Percentiles rank a stretch among this genome's conserved stretches.
phyloP scores from a whole-genome alignment of 64 coral and sea anemone genomes.

The Montipora capricornis region DNA sequence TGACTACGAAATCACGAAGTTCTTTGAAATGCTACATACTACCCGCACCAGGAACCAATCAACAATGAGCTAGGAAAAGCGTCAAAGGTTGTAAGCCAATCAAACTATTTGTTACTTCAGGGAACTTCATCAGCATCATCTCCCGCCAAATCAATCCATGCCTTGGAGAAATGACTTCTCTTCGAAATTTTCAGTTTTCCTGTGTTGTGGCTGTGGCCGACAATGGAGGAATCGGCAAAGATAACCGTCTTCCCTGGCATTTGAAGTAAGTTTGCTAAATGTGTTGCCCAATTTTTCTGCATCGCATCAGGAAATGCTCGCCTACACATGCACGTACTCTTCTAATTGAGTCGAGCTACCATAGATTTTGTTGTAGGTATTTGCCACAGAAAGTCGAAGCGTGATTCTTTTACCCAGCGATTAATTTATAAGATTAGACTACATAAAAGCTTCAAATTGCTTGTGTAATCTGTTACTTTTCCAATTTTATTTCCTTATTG shows the following conservation, averaged over 20 bases:
- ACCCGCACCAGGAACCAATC: conserved; percentile 11
- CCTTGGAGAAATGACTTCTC: conserved; percentile 38
- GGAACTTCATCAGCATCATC: background rate
- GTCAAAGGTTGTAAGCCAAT: background rate
- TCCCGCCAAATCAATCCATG: conserved; percentile 13
- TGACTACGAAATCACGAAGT: no score
- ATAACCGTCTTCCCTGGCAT: conserved; percentile 71
- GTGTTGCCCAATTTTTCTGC: background rate
- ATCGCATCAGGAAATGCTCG: no score
- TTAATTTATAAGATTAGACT: background rate
- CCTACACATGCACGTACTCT: no score
- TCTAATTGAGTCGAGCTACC: background rate
- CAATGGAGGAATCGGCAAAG: conserved; percentile 73
- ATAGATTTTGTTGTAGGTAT: background rate
- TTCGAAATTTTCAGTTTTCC: conserved; percentile 20
- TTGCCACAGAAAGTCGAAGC: background rate
- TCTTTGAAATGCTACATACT: no score
- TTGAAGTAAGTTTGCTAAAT: conserved; percentile 52
- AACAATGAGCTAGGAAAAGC: conserved; percentile 25
- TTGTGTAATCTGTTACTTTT: no score
- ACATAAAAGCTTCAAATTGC: no score
- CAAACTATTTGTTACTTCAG: background rate
- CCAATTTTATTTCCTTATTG: no score
- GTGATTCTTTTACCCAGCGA: background rate
- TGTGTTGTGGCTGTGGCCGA: conserved; percentile 81